Percentiles rank a stretch among this genome's conserved stretches.
phyloP scores from a whole-genome alignment of 2,888 invertebrate genomes.

The Allacma fusca region DNA sequence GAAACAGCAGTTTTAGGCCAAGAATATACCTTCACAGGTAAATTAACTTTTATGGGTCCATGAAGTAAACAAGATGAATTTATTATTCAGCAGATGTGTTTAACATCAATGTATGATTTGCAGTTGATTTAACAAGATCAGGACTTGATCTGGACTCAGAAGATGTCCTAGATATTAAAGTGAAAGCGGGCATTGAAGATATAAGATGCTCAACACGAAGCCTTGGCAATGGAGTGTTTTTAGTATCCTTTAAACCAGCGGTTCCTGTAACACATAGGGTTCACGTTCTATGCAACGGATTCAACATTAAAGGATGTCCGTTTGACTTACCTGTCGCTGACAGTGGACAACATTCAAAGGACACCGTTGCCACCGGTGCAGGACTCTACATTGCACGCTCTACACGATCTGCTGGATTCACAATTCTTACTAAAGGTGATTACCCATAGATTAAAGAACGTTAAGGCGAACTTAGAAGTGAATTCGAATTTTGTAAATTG shows the following conservation, averaged over 20 bases:
- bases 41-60: slow-evolving; percentile 50
- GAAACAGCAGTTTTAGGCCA: slow-evolving; percentile 79
- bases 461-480: neutral
- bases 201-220: slow-evolving; percentile 83
- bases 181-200: slow-evolving; percentile 81
- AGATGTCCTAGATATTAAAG: slow-evolving; percentile 80
- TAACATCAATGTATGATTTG: no score
- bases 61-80: neutral
- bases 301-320: slow-evolving; percentile 69
- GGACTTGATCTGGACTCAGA: slow-evolving; percentile 70
- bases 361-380: slow-evolving; percentile 59
- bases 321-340: slow-evolving; percentile 60
- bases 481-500: no score
- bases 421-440: slow-evolving; percentile 60
- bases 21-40: slow-evolving; percentile 79
- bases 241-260: slow-evolving; percentile 87
- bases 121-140: slow-evolving; percentile 79
- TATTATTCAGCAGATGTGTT: neutral
- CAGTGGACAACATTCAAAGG: slow-evolving; percentile 57
- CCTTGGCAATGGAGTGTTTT: slow-evolving; percentile 77
- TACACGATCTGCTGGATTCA: slow-evolving; percentile 59
- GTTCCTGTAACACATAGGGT: slow-evolving; percentile 87
- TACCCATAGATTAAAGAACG: neutral
- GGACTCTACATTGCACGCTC: slow-evolving; percentile 59
- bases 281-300: slow-evolving; percentile 84